A percentile compares a stretch with the other conserved stretches of the same genome.
Conservation (phyloP, 2,888 invertebrate genomes). For the Sympetrum striolatum region DNA sequence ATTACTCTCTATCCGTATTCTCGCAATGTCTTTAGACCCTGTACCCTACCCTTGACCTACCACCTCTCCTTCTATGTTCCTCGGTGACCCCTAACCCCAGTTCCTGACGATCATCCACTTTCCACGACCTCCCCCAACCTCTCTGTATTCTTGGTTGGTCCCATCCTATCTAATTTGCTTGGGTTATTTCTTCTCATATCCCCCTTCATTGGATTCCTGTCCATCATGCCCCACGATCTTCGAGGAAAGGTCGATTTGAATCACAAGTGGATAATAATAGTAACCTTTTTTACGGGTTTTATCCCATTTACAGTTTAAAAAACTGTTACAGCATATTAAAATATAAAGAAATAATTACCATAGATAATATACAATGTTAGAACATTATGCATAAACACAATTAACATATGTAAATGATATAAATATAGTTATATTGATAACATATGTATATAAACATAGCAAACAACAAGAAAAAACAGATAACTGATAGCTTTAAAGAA, state of each 20-base stretch:
- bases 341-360: too few species aligned
- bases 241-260: not conserved
- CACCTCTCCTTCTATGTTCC: not conserved
- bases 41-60: not conserved
- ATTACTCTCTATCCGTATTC: not conserved
- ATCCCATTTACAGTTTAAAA: too few species aligned
- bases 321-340: too few species aligned
- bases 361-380: too few species aligned
- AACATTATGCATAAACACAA: too few species aligned
- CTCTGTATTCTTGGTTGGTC: not conserved
- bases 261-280: too few species aligned
- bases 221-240: not conserved
- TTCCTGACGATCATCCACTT: not conserved
- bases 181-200: not conserved
- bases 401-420: too few species aligned
- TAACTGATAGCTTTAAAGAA: too few species aligned
- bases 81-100: not conserved
- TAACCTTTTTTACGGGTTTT: too few species aligned
- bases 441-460: too few species aligned
- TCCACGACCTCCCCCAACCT: not conserved
- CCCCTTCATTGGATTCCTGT: not conserved
- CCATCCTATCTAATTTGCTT: not conserved
- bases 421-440: too few species aligned
- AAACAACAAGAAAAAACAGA: too few species aligned
- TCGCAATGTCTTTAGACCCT: not conserved